Evolutionary conservation across 2,797 vertebrate species (phyloP).

Genomic region (Sebastes cheni): DNA sequence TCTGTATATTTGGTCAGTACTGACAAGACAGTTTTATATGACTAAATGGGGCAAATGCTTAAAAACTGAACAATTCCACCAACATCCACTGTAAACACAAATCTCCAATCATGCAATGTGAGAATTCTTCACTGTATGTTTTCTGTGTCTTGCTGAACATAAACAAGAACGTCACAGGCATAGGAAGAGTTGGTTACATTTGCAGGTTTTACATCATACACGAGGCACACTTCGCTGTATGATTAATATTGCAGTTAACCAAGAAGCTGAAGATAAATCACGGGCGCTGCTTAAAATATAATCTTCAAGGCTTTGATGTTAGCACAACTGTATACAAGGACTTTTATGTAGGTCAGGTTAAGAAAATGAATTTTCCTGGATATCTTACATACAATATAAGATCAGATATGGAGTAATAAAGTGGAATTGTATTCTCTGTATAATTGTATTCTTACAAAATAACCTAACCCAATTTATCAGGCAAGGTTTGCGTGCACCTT

Average conservation of each 20-base stretch:
- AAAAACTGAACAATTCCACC: neutral
- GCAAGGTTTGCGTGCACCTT: neutral
- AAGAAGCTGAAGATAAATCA: constrained; percentile 78
- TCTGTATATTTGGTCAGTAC: neutral
- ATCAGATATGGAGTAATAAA: constrained; percentile 15
- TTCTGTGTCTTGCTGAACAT: constrained; percentile 19
- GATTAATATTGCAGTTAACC: constrained; percentile 79
- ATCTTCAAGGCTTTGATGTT: constrained; percentile 70
- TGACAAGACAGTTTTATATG: neutral
- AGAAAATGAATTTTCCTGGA: constrained; percentile 63
- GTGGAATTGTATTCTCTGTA: neutral
- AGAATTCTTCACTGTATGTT: neutral
- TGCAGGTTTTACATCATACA: constrained; percentile 66
- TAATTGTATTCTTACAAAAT: neutral
- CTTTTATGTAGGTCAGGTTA: constrained; percentile 77
- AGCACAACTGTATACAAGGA: constrained; percentile 72
- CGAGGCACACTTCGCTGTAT: constrained; percentile 51
- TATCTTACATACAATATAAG: constrained; percentile 27
- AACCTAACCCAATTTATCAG: neutral
- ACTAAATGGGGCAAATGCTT: neutral
- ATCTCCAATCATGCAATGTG: neutral
- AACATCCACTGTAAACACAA: neutral
- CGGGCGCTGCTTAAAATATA: constrained; percentile 73
- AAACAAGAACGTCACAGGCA: constrained; percentile 47
- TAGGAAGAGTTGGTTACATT: constrained; percentile 51